A percentile compares a stretch with the other conserved stretches of the same genome.
Conservation (phyloP, 2,113 vertebrate genomes). For the Nibea albiflora region DNA sequence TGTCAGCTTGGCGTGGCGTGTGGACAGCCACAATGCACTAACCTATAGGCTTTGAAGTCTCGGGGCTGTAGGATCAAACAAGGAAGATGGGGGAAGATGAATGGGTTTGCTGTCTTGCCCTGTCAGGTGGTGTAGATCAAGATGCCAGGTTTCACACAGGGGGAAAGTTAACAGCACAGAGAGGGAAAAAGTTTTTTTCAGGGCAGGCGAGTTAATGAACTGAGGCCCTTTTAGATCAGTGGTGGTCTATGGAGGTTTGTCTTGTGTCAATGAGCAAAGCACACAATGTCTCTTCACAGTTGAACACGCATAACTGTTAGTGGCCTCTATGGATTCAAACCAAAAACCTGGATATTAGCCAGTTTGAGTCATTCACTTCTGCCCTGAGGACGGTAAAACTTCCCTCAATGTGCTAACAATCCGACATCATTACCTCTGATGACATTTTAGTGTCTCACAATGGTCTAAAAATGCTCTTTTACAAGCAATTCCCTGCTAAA, state of each 20-base stretch:
- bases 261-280: slow-evolving; percentile 25
- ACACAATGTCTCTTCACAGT: not conserved
- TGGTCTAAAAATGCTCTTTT: not conserved
- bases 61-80: slow-evolving; percentile 62
- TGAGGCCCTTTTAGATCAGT: not conserved
- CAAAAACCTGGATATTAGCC: not conserved
- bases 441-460: not conserved
- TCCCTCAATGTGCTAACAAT: not conserved
- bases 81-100: slow-evolving; percentile 62
- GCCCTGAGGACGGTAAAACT: no score
- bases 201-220: slow-evolving; percentile 43
- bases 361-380: not conserved
- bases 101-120: slow-evolving; percentile 44
- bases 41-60: slow-evolving; percentile 65
- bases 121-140: slow-evolving; percentile 70
- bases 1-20: slow-evolving; percentile 27
- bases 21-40: slow-evolving; percentile 28
- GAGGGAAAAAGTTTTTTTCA: slow-evolving; percentile 35
- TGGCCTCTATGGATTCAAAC: not conserved
- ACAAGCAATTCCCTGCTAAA: not conserved
- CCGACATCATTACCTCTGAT: not conserved
- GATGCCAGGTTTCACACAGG: slow-evolving; percentile 54
- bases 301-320: slow-evolving; percentile 4
- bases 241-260: slow-evolving; percentile 1
- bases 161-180: slow-evolving; percentile 34